A percentile compares a stretch with the other conserved stretches of the same genome.
These are phyloP conservation scores for Chiroxiphia lanceolata DNA, from an alignment of 2,797 vertebrate genomes.

Conservation along the genomic window DNA sequence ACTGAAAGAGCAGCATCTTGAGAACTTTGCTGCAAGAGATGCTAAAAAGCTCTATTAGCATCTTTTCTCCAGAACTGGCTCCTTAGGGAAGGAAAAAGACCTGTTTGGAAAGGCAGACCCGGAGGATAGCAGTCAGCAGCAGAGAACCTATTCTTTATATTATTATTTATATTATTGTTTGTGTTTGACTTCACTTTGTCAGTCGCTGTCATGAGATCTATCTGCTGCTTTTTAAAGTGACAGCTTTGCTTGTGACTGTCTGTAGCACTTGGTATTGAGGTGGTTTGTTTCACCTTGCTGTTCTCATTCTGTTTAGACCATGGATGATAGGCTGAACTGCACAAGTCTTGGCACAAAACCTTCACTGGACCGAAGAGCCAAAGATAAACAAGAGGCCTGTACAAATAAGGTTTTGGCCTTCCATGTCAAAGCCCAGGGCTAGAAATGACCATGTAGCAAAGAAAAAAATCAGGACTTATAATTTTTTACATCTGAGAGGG, in stretches of 20 bases:
- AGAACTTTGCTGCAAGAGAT: background rate
- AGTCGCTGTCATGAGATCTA: background rate
- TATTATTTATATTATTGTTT: background rate
- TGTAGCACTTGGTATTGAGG: rapidly evolving
- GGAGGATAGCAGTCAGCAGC: background rate
- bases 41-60: background rate
- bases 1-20: background rate
- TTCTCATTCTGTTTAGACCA: background rate
- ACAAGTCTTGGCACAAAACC: background rate
- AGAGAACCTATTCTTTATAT: background rate
- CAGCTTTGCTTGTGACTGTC: background rate
- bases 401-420: background rate
- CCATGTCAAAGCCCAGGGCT: background rate
- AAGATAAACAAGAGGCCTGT: background rate
- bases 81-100: background rate
- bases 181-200: background rate
- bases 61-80: background rate
- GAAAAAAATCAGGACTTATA: background rate
- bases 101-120: background rate
- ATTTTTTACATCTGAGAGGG: background rate
- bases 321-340: background rate
- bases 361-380: background rate
- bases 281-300: background rate
- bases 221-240: background rate
- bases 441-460: background rate